These are phyloP conservation scores for Rhagologus leucostigma DNA, from an alignment of 2,113 vertebrate species.

Conservation along the genomic window DNA sequence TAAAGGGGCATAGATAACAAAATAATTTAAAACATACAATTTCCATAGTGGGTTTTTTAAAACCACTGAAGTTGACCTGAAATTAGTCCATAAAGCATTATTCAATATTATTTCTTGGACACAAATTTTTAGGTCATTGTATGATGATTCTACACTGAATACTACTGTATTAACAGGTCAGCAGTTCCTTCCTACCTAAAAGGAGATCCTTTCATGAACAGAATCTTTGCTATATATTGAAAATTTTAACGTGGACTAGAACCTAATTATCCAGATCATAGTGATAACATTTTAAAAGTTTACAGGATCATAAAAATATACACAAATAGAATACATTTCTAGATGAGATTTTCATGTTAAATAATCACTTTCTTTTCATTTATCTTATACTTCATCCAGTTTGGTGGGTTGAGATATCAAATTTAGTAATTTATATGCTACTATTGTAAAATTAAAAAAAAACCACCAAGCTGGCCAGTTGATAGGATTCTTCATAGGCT, in stretches of 20 bases:
- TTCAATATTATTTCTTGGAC: not conserved
- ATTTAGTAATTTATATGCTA: not conserved
- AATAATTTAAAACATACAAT: not conserved
- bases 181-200: not conserved
- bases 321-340: not conserved
- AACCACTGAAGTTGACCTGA: not conserved
- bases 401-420: not conserved
- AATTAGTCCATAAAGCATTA: not conserved
- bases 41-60: not conserved
- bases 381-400: not conserved
- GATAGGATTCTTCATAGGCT: not conserved
- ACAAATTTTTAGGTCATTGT: not conserved
- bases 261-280: not conserved
- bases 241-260: rapidly evolving
- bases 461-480: rapidly evolving
- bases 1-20: not conserved
- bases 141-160: not conserved
- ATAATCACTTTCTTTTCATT: not conserved
- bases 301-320: not conserved
- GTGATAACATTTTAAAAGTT: not conserved
- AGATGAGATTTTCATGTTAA: not conserved
- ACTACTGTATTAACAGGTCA: not conserved
- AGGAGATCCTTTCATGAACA: not conserved
- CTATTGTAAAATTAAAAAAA: not conserved
- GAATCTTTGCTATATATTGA: not conserved